Evolutionary conservation across 2,113 vertebrate genomes (phyloP).

Genomic region (Dasyurus viverrinus): DNA sequence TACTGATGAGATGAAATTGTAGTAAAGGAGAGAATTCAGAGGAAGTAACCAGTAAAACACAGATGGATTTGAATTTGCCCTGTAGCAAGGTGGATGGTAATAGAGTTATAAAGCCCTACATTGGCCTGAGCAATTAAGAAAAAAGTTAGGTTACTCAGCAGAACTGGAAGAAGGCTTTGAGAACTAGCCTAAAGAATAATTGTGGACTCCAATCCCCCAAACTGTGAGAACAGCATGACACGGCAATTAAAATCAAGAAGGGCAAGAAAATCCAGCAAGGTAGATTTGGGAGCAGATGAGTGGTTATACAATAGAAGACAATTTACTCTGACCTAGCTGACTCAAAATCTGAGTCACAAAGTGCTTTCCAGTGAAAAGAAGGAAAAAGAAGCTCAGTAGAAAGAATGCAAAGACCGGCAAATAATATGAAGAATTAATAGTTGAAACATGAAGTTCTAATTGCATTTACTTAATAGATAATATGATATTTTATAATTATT

Average conservation of each 20-base stretch:
- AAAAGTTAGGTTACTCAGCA: background rate
- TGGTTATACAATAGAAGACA: slow-evolving; percentile 32
- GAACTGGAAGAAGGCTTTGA: slow-evolving; percentile 10
- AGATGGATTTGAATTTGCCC: slow-evolving; percentile 17
- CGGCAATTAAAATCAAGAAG: slow-evolving; percentile 37
- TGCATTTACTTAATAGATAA: background rate
- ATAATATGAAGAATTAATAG: background rate
- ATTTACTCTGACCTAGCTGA: slow-evolving; percentile 21
- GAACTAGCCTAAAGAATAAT: slow-evolving; percentile 15
- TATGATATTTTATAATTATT: background rate
- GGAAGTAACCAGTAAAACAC: slow-evolving; percentile 3
- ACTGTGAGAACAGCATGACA: slow-evolving; percentile 1
- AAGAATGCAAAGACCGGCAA: background rate
- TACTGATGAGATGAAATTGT: slow-evolving; percentile 55
- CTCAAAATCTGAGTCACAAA: background rate
- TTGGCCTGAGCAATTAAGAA: slow-evolving; percentile 33
- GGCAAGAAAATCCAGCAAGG: slow-evolving; percentile 4
- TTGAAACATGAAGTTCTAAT: background rate
- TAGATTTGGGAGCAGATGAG: slow-evolving; percentile 18
- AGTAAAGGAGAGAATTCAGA: slow-evolving; percentile 24
- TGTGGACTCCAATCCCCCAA: slow-evolving; percentile 36
- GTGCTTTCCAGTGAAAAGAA: background rate
- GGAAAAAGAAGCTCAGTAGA: background rate
- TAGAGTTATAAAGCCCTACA: background rate
- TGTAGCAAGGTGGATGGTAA: slow-evolving; percentile 26